Conservation (phyloP, 2,797 vertebrate genomes). For the Discoglossus pictus region DNA sequence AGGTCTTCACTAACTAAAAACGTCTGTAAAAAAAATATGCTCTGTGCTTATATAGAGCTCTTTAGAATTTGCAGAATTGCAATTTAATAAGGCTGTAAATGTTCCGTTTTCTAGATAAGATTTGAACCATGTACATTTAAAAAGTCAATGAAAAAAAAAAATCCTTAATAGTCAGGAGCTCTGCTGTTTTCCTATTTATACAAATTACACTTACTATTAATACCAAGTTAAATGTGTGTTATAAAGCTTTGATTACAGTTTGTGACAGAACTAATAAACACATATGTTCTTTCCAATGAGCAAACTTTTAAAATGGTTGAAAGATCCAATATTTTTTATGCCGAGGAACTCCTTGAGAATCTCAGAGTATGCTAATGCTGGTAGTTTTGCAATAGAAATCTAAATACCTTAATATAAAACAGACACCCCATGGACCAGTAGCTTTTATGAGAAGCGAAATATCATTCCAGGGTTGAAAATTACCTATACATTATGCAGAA, state of each 20-base stretch:
- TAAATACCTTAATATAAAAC: constrained; percentile 27
- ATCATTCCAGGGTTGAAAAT: no score
- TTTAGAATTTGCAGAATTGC: no score
- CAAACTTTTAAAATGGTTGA: constrained; percentile 4
- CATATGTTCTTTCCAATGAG: constrained; percentile 38
- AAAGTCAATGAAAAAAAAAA: no score
- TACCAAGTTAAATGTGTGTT: background rate
- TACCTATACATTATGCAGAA: no score
- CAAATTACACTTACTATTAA: background rate
- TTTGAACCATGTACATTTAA: no score
- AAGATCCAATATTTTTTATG: constrained; percentile 22
- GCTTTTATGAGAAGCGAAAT: background rate
- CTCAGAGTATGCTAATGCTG: background rate
- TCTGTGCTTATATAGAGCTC: no score
- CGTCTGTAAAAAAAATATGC: no score
- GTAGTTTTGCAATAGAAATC: constrained; percentile 20
- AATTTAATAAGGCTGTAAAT: no score
- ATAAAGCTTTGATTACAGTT: constrained; percentile 17
- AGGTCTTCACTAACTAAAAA: no score
- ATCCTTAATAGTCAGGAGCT: no score
- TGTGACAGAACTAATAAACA: constrained; percentile 38
- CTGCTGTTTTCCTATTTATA: background rate
- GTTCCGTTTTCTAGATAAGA: no score
- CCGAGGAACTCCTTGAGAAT: constrained; percentile 30
- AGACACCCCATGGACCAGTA: constrained; percentile 8